phyloP scores from a whole-genome alignment of 1,140 invertebrate genomes.

The Drosophila tristis region DNA sequence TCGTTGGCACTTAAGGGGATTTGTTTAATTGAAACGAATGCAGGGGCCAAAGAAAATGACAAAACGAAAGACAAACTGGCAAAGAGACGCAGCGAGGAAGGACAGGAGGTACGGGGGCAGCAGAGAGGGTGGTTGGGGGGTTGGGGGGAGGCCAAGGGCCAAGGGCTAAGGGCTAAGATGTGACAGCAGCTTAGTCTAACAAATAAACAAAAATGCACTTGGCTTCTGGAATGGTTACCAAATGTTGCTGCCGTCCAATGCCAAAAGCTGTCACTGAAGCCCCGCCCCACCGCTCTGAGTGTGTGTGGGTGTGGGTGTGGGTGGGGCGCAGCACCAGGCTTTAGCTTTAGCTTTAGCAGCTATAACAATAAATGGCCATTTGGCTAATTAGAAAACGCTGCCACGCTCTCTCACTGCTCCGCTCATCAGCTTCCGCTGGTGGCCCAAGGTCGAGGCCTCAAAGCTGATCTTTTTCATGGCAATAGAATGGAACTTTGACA shows the following conservation, averaged over 20 bases:
- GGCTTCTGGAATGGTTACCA: conserved; percentile 39
- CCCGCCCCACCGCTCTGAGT: background rate
- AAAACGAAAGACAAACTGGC: conserved; percentile 53
- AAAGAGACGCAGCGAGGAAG: background rate
- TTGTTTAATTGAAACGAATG: conserved; percentile 83
- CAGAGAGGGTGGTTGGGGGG: background rate
- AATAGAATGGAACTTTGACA: conserved; percentile 3
- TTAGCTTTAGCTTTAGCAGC: background rate
- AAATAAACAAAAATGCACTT: conserved; percentile 74
- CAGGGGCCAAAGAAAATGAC: conserved; percentile 45
- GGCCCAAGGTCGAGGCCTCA: conserved; percentile 32
- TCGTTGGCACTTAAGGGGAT: conserved; percentile 80
- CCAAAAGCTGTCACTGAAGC: conserved; percentile 45
- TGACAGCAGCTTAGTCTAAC: conserved; percentile 52
- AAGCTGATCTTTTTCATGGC: conserved; percentile 12
- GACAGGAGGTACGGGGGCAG: background rate
- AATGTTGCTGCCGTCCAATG: conserved; percentile 58
- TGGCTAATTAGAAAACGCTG: conserved; percentile 67
- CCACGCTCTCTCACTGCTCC: background rate
- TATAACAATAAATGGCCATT: conserved; percentile 63
- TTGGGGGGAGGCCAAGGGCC: background rate
- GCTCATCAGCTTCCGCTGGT: conserved; percentile 14
- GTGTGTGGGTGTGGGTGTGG: background rate
- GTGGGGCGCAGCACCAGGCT: conserved; percentile 11
- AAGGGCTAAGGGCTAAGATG: conserved; percentile 26